Evolutionary conservation across 2,797 vertebrate species (phyloP), one percentile per base, ranked within the genome.

Genomic region (Cyclura pinguis): DNA sequence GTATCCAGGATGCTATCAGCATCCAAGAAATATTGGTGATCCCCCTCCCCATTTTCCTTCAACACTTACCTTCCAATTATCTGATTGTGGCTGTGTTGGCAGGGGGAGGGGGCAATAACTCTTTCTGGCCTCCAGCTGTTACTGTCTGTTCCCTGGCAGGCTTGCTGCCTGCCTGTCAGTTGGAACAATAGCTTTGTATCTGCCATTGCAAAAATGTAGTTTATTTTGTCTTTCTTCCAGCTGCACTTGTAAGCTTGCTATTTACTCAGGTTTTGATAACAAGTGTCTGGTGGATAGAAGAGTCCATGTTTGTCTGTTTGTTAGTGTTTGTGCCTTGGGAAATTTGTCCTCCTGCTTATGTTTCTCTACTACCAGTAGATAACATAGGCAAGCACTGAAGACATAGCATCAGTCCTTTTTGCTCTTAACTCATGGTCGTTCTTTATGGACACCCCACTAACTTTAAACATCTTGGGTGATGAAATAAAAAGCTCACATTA

Each of bases 261-360:
- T 95, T 96, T 95, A 91, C 93, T 94, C 92, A 85, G 67, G 52
- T 91, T 95, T 95, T 89, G 92, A 90, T 95, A 95, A 93, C 93
- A 89, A 74, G 88, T 92, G 88, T 93, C 91, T 92, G 92, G 38
- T 59, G 88, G 87, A 18, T 89, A 89, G 88, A 87, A 92, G 67
- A 89, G 86, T 92, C 89, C 87, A 80, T 95, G 91, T 94, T 94
- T 96, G 86, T 81, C 91, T 92, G 69, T 88, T 94, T 88, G 69
- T 90, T 95, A 89, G 87, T 91, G 86, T 89, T 88, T 90, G 91
- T 92, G 88, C 86, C 88, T 85, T 50, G 64, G 80, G 89, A 93
- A 92, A 69, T 69, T 88, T 92, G 92, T 93, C 64, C 91, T 94
- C 85, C 87, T 62, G 57, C 29, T 90, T 93, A 87, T 87, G 84